phyloP scores from a whole-genome alignment of 2,113 vertebrate species.

The Megaceryle maxima region DNA sequence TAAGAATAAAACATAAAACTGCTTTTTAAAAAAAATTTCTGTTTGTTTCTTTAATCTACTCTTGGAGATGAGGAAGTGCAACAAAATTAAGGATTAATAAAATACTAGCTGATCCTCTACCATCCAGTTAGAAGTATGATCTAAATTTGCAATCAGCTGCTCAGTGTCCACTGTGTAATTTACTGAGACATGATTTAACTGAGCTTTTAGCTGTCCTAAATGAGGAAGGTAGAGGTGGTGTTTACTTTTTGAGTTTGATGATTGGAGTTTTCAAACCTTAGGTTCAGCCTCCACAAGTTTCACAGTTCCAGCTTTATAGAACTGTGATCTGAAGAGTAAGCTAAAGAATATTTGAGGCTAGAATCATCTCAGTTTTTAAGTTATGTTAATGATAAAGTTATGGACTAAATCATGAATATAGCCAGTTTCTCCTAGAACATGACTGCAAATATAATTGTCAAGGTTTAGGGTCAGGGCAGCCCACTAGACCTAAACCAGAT shows the following conservation, averaged over 20 bases:
- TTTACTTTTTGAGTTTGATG: not conserved
- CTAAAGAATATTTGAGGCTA: not conserved
- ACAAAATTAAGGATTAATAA: not conserved
- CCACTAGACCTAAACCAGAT: too few species aligned
- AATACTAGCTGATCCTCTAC: not conserved
- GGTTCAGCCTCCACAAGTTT: not conserved
- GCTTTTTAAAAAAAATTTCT: too few species aligned
- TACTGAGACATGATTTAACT: not conserved
- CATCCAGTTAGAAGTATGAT: not conserved
- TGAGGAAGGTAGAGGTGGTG: not conserved
- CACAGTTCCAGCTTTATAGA: not conserved
- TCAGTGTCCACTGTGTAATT: not conserved
- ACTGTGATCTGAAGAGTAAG: not conserved
- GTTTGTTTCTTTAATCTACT: not conserved
- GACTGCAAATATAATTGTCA: not conserved
- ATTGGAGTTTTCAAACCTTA: not conserved
- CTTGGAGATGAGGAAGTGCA: not conserved
- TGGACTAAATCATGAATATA: not conserved
- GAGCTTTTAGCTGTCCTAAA: not conserved
- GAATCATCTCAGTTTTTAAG: not conserved
- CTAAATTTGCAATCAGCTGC: not conserved
- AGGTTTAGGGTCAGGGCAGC: too few species aligned
- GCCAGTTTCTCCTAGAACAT: not conserved
- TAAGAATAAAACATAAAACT: not conserved
- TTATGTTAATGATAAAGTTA: not conserved